Evolutionary conservation across 2,113 vertebrate species (phyloP), one percentile per base, ranked within the genome.

Genomic region (Polyodon spathula): DNA sequence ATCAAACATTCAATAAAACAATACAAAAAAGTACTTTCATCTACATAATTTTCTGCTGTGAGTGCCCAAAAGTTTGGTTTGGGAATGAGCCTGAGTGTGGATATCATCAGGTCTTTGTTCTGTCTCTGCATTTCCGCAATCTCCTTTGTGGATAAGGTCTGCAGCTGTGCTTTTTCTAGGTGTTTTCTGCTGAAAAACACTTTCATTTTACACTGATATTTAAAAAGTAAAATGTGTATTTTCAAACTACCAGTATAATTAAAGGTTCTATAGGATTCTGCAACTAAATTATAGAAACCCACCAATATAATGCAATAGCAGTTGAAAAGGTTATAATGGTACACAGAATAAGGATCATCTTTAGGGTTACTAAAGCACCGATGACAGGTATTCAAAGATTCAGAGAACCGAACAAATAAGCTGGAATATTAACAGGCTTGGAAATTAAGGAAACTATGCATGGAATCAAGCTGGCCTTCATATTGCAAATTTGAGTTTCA

Each of bases 81-180:
- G 17, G 96, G 96, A 70, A 97, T 87, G 71, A 96, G 97, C 8
- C 94, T 89, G n/a, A 98, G 87, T 15, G 71, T 87, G 27, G 89
- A 90, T 0, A 65, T 68, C 40, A 88, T 17, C 0, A 78, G 75
- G 59, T 67, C 2, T 0, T 57, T 68, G 4, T 82, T 81, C 39
- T 63, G 68, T 0, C 51, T 61, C 50, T 5, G 40, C 17, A 90
- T 62, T 37, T 62, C 61, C 7, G 71, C 63, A 16, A 88, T 63
- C 53, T 94, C 84, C 1, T 81, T 68, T 1, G 71, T 68, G 1
- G 79, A 85, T 56, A 98, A 56, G 46, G 82, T 78, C 27, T 72
- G 81, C 59, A 96, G 84, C 54, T 73, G 87, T 1, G 87, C 88
- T 65, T 88, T 88, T 37, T 73, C 70, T 12, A 93, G 60, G 68